Conservation (phyloP, 1,140 invertebrate species). For the Sinella curviseta region DNA sequence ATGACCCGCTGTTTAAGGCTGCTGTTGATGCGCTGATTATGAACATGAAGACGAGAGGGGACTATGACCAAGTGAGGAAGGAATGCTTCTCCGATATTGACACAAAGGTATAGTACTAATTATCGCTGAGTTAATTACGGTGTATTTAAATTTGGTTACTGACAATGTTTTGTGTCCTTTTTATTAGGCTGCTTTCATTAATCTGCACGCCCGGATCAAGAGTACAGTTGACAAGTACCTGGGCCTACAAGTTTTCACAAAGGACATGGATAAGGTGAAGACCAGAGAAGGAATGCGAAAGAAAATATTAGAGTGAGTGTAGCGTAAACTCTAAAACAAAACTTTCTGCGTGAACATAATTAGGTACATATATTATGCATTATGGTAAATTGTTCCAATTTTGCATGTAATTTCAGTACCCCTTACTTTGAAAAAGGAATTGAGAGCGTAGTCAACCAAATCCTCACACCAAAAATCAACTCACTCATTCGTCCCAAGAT, state of each 20-base stretch:
- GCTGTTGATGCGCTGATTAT: neutral
- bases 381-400: neutral
- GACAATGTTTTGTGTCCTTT: neutral
- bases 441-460: slow-evolving; percentile 10
- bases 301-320: slow-evolving; percentile 4
- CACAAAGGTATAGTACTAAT: neutral
- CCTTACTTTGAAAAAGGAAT: slow-evolving; percentile 19
- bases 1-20: neutral
- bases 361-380: too few relatives aligned
- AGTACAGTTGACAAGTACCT: neutral
- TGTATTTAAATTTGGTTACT: too few relatives aligned
- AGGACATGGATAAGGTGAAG: slow-evolving; percentile 7
- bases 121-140: too few relatives aligned
- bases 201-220: neutral
- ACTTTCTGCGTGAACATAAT: too few relatives aligned
- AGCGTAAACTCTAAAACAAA: neutral
- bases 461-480: neutral
- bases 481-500: slow-evolving; percentile 4
- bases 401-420: neutral
- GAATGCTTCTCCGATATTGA: slow-evolving; percentile 3
- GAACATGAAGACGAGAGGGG: slow-evolving; percentile 1
- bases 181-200: neutral
- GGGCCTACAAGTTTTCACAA: neutral
- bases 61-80: neutral
- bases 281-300: slow-evolving; percentile 1